phyloP scores from a whole-genome alignment of 2,888 invertebrate species.

The Hyles lineata region DNA sequence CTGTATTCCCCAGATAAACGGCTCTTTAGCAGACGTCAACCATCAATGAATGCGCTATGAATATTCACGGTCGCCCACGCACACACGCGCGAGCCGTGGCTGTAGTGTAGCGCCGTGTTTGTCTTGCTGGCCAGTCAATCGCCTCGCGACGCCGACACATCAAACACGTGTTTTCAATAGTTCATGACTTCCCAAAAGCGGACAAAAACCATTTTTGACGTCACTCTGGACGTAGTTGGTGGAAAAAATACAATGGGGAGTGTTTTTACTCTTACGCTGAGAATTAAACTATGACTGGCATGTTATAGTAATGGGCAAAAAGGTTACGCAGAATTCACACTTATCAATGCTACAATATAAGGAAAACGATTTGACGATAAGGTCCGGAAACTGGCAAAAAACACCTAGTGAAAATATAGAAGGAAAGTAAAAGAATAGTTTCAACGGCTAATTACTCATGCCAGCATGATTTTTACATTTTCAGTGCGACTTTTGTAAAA shows the following conservation, averaged over 20 bases:
- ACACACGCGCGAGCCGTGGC: conserved; percentile 30
- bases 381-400: neutral
- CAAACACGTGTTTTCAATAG: conserved; percentile 22
- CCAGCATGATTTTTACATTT: too few species aligned
- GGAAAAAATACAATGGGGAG: neutral
- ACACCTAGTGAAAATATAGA: too few species aligned
- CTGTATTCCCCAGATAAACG: conserved; percentile 41
- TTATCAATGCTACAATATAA: neutral
- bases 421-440: too few species aligned
- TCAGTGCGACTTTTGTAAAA: too few species aligned
- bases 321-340: neutral
- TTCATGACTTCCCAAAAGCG: conserved; percentile 4
- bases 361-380: neutral
- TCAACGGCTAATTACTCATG: too few species aligned
- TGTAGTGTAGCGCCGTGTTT: conserved; percentile 15
- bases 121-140: conserved; percentile 16
- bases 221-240: neutral
- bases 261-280: neutral
- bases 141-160: conserved; percentile 14
- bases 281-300: conserved; percentile 5
- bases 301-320: neutral
- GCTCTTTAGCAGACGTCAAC: conserved; percentile 42
- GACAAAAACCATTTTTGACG: conserved; percentile 5
- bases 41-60: conserved; percentile 51
- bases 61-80: conserved; percentile 47